Evolutionary conservation across 2,113 vertebrate genomes (phyloP).

Genomic region (Nibea albiflora): DNA sequence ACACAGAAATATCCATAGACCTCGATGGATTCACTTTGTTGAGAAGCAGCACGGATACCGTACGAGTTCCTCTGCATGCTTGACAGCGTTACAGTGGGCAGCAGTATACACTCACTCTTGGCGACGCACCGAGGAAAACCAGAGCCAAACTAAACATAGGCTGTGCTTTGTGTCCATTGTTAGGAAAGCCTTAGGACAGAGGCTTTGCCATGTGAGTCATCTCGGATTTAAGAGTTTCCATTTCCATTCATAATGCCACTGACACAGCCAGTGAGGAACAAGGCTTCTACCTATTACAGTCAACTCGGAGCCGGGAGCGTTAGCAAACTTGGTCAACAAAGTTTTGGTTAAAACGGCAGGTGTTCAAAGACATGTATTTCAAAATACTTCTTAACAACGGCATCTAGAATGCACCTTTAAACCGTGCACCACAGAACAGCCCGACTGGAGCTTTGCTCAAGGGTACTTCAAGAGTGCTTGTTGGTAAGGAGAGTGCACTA

Average conservation of each 20-base stretch:
- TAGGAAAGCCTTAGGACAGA: constrained; percentile 53
- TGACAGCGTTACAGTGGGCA: constrained; percentile 37
- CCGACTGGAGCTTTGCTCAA: constrained; percentile 30
- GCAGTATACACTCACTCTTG: constrained; percentile 37
- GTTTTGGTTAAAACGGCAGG: constrained; percentile 34
- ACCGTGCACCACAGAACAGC: constrained; percentile 2
- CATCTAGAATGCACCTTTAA: constrained; percentile 3
- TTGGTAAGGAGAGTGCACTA: constrained; percentile 13
- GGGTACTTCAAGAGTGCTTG: constrained; percentile 31
- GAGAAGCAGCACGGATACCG: not conserved
- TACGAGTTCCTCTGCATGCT: not conserved
- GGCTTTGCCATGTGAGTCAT: constrained; percentile 66
- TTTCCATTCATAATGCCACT: constrained; percentile 66
- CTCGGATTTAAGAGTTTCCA: constrained; percentile 68
- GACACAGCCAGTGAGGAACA: constrained; percentile 45
- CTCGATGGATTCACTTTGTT: not conserved
- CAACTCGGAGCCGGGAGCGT: constrained; percentile 22
- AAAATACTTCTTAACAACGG: not conserved
- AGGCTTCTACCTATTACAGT: constrained; percentile 49
- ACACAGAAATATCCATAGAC: not conserved
- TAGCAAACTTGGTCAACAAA: constrained; percentile 30
- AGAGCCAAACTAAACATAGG: constrained; percentile 67
- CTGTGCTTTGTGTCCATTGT: constrained; percentile 68
- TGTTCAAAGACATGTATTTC: constrained; percentile 35
- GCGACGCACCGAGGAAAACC: constrained; percentile 30